A percentile compares a stretch with the other conserved stretches of the same genome.
Evolutionary conservation across 2,797 vertebrate species (phyloP).

Genomic region (Artibeus lituratus): DNA sequence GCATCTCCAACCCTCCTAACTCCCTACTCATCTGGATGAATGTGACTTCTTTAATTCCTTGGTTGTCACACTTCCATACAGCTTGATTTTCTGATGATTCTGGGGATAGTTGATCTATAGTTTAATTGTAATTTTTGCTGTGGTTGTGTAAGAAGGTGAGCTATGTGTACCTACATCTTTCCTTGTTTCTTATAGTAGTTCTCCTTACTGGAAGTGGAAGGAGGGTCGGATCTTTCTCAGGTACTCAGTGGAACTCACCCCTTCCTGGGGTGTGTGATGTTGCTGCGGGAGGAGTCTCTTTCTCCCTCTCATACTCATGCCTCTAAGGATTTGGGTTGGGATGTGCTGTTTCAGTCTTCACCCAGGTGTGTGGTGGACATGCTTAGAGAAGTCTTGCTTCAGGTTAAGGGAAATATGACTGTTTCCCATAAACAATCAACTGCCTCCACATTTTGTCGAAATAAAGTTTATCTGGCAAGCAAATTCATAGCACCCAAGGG

Average conservation of each 20-base stretch:
- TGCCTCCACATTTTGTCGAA: background rate
- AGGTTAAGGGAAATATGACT: background rate
- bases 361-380: background rate
- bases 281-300: background rate
- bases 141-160: too few relatives aligned
- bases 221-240: background rate
- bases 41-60: too few relatives aligned
- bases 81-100: too few relatives aligned
- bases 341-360: background rate
- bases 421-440: background rate
- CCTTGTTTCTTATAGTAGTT: background rate
- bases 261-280: background rate
- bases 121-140: too few relatives aligned
- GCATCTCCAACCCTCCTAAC: too few relatives aligned
- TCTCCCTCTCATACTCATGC: background rate
- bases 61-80: too few relatives aligned
- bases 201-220: background rate
- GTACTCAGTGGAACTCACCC: background rate
- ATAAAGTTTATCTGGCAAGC: background rate
- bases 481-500: background rate
- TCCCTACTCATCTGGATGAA: too few relatives aligned
- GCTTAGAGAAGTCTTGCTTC: background rate
- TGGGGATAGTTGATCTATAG: too few relatives aligned
- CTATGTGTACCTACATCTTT: too few relatives aligned
- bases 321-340: background rate